phyloP scores from a whole-genome alignment of 1,140 invertebrate species.

The Drosophila navojoa region DNA sequence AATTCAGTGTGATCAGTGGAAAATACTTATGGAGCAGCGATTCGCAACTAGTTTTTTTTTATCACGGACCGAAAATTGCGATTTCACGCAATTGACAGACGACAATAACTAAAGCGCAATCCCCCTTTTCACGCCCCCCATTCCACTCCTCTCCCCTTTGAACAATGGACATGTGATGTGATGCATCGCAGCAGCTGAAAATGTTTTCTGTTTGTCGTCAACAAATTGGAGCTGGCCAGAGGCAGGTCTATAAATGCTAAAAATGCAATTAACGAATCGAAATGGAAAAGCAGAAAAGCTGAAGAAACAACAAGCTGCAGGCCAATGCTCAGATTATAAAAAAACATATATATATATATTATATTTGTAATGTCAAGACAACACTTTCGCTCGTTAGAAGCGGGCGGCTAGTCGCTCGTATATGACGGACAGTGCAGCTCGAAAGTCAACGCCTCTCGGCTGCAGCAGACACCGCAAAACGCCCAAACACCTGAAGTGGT shows the following conservation, averaged over 20 bases:
- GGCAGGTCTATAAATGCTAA: constrained; percentile 66
- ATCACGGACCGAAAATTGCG: constrained; percentile 52
- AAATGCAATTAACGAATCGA: constrained; percentile 75
- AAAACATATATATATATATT: not conserved
- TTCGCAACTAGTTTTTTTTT: constrained; percentile 63
- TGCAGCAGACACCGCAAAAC: too few species aligned
- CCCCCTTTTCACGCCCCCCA: constrained; percentile 36
- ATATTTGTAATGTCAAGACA: constrained; percentile 47
- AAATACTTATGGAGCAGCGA: constrained; percentile 56
- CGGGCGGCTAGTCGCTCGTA: constrained; percentile 41
- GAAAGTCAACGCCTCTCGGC: constrained; percentile 49
- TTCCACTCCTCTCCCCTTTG: not conserved
- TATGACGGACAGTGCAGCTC: constrained; percentile 57
- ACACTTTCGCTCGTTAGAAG: constrained; percentile 80
- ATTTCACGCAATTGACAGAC: constrained; percentile 60
- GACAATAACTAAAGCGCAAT: constrained; percentile 66
- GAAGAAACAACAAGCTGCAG: constrained; percentile 43
- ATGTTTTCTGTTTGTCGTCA: constrained; percentile 68
- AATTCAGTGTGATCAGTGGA: constrained; percentile 22
- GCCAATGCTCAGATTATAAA: constrained; percentile 25
- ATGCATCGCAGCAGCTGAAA: constrained; percentile 61
- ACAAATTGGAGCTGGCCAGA: constrained; percentile 68
- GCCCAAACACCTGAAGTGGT: constrained; percentile 36
- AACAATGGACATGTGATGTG: constrained; percentile 67
- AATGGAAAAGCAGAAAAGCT: constrained; percentile 42